Percentiles rank a stretch among this genome's conserved stretches.
Conservation (phyloP, 35 echinoderm and acorn worm genomes). For the Holothuria glaberrima region DNA sequence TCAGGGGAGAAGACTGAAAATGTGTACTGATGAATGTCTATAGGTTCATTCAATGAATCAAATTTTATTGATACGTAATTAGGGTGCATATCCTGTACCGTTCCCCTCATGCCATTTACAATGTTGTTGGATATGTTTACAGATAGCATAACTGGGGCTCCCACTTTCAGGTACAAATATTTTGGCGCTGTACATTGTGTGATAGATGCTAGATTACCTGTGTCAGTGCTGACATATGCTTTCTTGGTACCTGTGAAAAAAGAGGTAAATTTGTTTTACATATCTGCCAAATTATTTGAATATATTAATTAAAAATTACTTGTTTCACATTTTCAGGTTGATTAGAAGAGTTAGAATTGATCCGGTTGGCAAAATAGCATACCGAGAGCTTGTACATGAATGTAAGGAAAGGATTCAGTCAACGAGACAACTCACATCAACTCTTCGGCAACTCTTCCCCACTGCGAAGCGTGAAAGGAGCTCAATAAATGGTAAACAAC, state of each 20-base stretch:
- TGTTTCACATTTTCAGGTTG: no score
- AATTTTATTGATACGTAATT: not conserved
- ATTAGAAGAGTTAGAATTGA: no score
- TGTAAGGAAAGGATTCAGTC: no score
- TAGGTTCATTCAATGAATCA: not conserved
- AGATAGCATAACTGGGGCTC: not conserved
- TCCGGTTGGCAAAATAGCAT: no score
- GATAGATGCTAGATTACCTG: not conserved
- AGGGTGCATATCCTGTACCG: not conserved
- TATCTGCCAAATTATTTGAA: no score
- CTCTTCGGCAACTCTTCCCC: no score
- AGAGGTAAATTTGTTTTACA: no score
- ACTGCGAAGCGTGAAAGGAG: no score
- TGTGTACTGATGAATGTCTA: not conserved
- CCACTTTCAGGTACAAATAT: slow-evolving; percentile 3
- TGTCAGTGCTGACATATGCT: not conserved
- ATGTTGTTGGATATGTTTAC: not conserved
- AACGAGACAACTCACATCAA: no score
- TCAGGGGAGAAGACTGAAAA: not conserved
- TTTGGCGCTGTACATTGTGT: not conserved
- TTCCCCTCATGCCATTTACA: not conserved
- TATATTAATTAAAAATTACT: no score
- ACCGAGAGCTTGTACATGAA: no score
- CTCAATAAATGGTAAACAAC: no score
- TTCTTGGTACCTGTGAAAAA: slow-evolving; percentile 14